Percentiles rank a stretch among this genome's conserved stretches.
Conservation (phyloP, 2,888 invertebrate species). For the Agapetus fuscipes region DNA sequence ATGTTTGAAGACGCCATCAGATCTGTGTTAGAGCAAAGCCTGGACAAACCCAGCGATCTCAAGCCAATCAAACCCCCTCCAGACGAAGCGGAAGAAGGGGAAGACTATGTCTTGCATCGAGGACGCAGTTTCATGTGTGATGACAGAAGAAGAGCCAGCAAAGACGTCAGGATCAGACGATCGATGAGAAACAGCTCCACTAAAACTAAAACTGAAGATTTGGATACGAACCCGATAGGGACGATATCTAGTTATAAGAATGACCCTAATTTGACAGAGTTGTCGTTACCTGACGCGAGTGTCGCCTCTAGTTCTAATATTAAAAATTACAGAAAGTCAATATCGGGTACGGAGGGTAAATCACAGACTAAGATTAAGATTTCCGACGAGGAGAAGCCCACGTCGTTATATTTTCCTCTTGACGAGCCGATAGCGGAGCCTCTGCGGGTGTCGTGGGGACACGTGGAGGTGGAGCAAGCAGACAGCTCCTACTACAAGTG, state of each 20-base stretch:
- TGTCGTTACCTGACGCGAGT: background rate
- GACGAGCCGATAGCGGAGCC: slow-evolving; percentile 7
- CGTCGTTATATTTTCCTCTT: slow-evolving; percentile 8
- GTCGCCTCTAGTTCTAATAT: no score
- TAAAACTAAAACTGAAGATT: no score
- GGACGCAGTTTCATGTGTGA: slow-evolving; percentile 2
- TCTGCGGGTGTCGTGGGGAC: background rate
- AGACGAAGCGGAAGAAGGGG: background rate
- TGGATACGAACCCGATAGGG: background rate
- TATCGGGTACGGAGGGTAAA: no score
- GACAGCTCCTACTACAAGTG: no score
- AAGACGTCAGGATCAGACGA: background rate
- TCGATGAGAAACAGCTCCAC: background rate
- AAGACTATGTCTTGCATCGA: background rate
- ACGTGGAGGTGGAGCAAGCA: background rate
- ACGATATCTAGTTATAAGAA: no score
- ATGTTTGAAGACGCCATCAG: slow-evolving; percentile 13
- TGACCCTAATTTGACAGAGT: no score
- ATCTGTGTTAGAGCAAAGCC: slow-evolving; percentile 5
- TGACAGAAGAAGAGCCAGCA: background rate
- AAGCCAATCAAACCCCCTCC: background rate
- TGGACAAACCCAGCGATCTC: slow-evolving; percentile 3
- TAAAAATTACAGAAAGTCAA: no score
- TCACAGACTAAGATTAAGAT: no score
- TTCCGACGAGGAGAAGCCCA: slow-evolving; percentile 6